These are phyloP conservation scores for Tiliqua scincoides DNA, from an alignment of 2,113 vertebrate genomes.

Conservation along the genomic window DNA sequence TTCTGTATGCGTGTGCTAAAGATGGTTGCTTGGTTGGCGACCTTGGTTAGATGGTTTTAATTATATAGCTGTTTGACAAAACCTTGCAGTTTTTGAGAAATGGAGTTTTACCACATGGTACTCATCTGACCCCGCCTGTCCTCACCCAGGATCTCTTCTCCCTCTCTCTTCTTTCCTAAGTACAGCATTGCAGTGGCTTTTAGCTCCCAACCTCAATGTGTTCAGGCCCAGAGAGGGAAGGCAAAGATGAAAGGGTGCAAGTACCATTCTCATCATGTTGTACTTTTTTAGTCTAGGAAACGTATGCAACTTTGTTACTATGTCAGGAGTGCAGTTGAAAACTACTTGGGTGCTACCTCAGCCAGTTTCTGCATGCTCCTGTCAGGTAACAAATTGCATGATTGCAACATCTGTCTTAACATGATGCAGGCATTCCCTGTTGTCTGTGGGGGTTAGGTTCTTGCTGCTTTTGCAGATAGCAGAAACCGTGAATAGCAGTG, in stretches of 20 bases:
- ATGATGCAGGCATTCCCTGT: too few relatives aligned
- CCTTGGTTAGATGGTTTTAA: background rate
- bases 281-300: background rate
- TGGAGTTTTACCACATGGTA: background rate
- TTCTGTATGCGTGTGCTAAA: too few relatives aligned
- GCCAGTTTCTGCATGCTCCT: background rate
- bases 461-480: too few relatives aligned
- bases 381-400: background rate
- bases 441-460: too few relatives aligned
- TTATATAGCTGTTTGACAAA: background rate
- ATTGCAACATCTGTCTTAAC: background rate
- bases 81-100: background rate
- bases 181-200: background rate
- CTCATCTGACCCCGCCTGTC: background rate
- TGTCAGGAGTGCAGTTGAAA: background rate
- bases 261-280: background rate
- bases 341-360: background rate
- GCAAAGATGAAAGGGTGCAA: too few relatives aligned
- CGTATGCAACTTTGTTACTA: background rate
- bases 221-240: background rate
- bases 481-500: too few relatives aligned
- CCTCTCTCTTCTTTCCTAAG: background rate
- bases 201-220: background rate
- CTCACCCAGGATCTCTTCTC: background rate
- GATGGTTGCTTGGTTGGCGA: too few relatives aligned